phyloP scores from a whole-genome alignment of 2,888 invertebrate genomes.

The Lasioglossum marginatum region DNA sequence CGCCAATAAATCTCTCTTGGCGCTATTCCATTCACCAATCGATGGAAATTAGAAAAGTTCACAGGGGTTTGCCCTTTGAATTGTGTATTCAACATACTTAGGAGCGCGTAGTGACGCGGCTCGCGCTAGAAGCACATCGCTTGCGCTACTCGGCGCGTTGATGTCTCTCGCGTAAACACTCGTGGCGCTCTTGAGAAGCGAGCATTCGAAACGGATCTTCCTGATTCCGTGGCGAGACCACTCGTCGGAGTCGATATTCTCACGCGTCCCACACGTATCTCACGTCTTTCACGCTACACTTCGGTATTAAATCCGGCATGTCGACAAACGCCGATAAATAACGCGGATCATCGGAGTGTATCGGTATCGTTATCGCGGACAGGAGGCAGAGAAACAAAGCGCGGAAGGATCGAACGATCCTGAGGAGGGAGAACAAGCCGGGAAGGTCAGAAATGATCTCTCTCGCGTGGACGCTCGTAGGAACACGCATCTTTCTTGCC shows the following conservation, averaged over 20 bases:
- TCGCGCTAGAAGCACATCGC: neutral
- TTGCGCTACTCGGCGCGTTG: neutral
- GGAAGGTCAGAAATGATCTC: conserved; percentile 59
- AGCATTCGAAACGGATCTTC: conserved; percentile 1
- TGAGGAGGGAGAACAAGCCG: conserved; percentile 33
- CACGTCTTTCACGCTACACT: neutral
- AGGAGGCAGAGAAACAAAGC: conserved; percentile 10
- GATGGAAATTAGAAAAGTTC: neutral
- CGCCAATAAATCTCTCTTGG: neutral
- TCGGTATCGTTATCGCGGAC: conserved; percentile 23
- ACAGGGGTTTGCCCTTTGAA: neutral
- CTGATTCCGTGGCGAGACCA: neutral
- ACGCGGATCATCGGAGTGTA: conserved; percentile 2
- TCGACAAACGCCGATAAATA: conserved; percentile 24
- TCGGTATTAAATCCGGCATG: neutral
- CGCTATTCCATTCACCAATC: neutral
- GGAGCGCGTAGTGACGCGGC: neutral
- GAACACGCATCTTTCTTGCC: conserved; percentile 40
- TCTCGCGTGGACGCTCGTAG: neutral
- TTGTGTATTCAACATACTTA: neutral
- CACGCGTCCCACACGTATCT: conserved; percentile 10
- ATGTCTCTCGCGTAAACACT: conserved; percentile 19
- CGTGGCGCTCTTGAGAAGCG: neutral
- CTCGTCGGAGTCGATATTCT: conserved; percentile 11
- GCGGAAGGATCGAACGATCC: conserved; percentile 17